phyloP scores from a whole-genome alignment of 2,888 invertebrate genomes.

The Laspeyria flexula region DNA sequence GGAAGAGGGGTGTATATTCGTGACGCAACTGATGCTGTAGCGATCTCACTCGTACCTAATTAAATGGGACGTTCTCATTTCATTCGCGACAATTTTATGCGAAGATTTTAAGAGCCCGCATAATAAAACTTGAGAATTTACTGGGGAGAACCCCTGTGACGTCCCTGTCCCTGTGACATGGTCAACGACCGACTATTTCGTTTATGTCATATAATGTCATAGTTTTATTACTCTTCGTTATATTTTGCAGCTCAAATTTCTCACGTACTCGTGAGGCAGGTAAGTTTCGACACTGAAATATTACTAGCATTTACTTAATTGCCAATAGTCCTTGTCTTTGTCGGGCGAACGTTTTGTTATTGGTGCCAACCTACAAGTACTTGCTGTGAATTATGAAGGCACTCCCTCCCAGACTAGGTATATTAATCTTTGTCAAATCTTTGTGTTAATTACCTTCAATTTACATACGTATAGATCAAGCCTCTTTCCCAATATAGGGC shows the following conservation, averaged over 20 bases:
- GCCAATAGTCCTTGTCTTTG: slow-evolving; percentile 18
- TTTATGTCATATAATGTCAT: slow-evolving; percentile 1
- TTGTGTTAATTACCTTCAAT: neutral
- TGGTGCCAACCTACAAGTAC: slow-evolving; percentile 6
- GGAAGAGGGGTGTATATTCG: slow-evolving; percentile 34
- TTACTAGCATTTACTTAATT: slow-evolving; percentile 32
- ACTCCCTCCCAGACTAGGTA: slow-evolving; percentile 2
- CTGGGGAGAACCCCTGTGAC: slow-evolving; percentile 61
- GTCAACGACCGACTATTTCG: slow-evolving; percentile 10
- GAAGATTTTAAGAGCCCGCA: slow-evolving; percentile 67
- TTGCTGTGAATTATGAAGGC: slow-evolving; percentile 6
- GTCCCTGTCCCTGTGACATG: no score
- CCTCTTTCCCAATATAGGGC: no score
- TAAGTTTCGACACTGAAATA: slow-evolving; percentile 25
- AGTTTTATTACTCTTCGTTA: neutral
- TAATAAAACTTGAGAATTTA: slow-evolving; percentile 74
- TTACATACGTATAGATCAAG: no score
- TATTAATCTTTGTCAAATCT: slow-evolving; percentile 9
- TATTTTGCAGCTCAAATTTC: slow-evolving; percentile 4
- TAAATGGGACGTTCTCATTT: slow-evolving; percentile 76
- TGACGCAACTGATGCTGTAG: slow-evolving; percentile 57
- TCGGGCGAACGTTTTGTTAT: slow-evolving; percentile 21
- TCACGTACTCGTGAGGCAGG: slow-evolving; percentile 12
- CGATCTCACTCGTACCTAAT: slow-evolving; percentile 68
- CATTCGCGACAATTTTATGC: slow-evolving; percentile 75